Conservation (phyloP, 2,888 invertebrate species). For the Lithophane socia region DNA sequence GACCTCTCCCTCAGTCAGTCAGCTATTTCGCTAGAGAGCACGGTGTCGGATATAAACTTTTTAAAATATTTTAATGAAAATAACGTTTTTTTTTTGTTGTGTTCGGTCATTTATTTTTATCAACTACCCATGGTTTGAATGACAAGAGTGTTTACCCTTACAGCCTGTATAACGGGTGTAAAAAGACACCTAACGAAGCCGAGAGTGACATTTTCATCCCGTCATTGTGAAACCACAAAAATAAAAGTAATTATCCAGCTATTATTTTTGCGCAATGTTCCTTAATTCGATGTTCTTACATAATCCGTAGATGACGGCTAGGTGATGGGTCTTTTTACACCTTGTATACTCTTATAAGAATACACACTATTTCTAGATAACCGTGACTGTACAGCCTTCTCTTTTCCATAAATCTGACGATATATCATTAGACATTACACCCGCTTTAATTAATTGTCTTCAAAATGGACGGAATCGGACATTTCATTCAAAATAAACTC, state of each 20-base stretch:
- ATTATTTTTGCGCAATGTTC: neutral
- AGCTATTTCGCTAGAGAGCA: too few relatives aligned
- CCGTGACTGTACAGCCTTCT: neutral
- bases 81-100: too few relatives aligned
- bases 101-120: too few relatives aligned
- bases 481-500: slow-evolving; percentile 35
- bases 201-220: neutral
- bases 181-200: neutral
- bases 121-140: too few relatives aligned
- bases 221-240: neutral
- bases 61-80: too few relatives aligned
- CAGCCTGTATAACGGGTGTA: too few relatives aligned
- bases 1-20: too few relatives aligned
- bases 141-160: too few relatives aligned
- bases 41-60: too few relatives aligned
- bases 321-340: neutral
- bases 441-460: slow-evolving; percentile 20
- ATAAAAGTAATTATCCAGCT: neutral
- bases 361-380: neutral
- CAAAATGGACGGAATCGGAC: slow-evolving; percentile 52
- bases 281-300: neutral
- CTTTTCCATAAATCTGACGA: slow-evolving; percentile 19
- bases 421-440: slow-evolving; percentile 3
- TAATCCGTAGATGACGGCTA: neutral
- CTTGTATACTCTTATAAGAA: neutral